A percentile compares a stretch with the other conserved stretches of the same genome.
These are phyloP conservation scores for Agrotis clavis DNA, from an alignment of 2,888 invertebrate genomes.

Conservation along the genomic window DNA sequence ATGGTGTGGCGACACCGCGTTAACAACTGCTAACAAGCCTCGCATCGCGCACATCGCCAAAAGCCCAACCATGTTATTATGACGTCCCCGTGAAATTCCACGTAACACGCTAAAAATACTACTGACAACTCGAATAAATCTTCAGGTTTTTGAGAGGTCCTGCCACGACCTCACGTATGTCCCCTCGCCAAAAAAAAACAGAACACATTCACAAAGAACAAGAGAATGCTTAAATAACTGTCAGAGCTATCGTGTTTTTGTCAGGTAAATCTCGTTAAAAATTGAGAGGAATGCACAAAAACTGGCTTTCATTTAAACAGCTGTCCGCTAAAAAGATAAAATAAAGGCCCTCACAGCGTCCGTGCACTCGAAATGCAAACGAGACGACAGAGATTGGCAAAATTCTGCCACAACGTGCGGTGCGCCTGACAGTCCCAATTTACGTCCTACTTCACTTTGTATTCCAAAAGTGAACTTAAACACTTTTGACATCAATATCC, in stretches of 20 bases:
- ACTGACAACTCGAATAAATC: slow-evolving; percentile 54
- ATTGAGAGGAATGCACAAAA: slow-evolving; percentile 83
- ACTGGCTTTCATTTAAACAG: slow-evolving; percentile 84
- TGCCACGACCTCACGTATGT: slow-evolving; percentile 72
- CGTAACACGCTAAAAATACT: slow-evolving; percentile 60
- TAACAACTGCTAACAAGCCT: slow-evolving; percentile 79
- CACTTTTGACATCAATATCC: slow-evolving; percentile 44
- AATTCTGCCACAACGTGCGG: slow-evolving; percentile 72
- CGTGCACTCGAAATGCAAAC: slow-evolving; percentile 84
- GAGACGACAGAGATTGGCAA: slow-evolving; percentile 78
- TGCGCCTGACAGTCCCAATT: slow-evolving; percentile 64
- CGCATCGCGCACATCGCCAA: slow-evolving; percentile 64
- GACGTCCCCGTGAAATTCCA: slow-evolving; percentile 63
- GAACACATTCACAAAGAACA: slow-evolving; percentile 72
- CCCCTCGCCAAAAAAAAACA: slow-evolving; percentile 67
- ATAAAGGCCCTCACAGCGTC: slow-evolving; percentile 75
- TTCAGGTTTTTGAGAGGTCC: slow-evolving; percentile 66
- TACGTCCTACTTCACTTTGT: slow-evolving; percentile 44
- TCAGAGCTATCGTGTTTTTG: slow-evolving; percentile 81
- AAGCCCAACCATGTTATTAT: slow-evolving; percentile 67
- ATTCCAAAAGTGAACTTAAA: slow-evolving; percentile 36
- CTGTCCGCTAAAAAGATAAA: slow-evolving; percentile 80
- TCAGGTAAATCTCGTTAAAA: slow-evolving; percentile 82
- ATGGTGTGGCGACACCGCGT: slow-evolving; percentile 71
- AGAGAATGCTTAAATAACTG: slow-evolving; percentile 84